phyloP scores from a whole-genome alignment of 2,113 vertebrate genomes.

The Colistium nudipinnis region DNA sequence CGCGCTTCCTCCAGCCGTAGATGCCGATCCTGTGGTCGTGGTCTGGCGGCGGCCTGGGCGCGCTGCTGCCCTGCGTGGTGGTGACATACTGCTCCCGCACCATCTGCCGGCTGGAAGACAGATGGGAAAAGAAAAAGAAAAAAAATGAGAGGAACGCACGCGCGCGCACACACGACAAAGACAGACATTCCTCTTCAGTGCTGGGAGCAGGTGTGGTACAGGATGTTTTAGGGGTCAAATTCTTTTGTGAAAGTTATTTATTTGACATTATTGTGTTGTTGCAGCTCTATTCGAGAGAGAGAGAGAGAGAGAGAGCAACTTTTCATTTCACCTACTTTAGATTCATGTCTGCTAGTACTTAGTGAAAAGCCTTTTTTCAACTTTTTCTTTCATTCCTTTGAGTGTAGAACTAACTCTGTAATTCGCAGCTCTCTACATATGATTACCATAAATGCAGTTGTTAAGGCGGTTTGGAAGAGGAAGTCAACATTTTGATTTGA shows the following conservation, averaged over 20 bases:
- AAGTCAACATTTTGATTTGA: neutral
- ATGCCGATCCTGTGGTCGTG: slow-evolving; percentile 92
- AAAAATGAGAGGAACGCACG: neutral
- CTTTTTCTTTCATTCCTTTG: too few relatives aligned
- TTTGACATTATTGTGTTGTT: too few relatives aligned
- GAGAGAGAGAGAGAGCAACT: neutral
- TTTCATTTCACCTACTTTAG: neutral
- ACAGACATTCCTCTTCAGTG: neutral
- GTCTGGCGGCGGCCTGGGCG: slow-evolving; percentile 83
- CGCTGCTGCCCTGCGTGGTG: slow-evolving; percentile 83
- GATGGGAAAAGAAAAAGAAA: too few relatives aligned
- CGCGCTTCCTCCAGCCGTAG: slow-evolving; percentile 98
- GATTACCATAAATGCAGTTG: neutral
- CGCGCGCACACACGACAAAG: neutral
- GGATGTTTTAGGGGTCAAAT: too few relatives aligned
- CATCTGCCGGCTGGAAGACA: slow-evolving; percentile 84
- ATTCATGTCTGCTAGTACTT: neutral
- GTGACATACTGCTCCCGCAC: slow-evolving; percentile 91
- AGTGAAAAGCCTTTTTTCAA: too few relatives aligned
- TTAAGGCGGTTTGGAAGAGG: neutral
- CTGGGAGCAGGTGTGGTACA: too few relatives aligned
- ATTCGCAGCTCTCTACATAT: neutral
- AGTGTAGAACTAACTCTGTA: too few relatives aligned
- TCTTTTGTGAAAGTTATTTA: too few relatives aligned
- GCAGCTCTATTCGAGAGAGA: too few relatives aligned